A percentile compares a stretch with the other conserved stretches of the same genome.
phyloP scores from a whole-genome alignment of 30 jellyfish, hydroid and myxozoan species.

The Nemopilema nomurai region DNA sequence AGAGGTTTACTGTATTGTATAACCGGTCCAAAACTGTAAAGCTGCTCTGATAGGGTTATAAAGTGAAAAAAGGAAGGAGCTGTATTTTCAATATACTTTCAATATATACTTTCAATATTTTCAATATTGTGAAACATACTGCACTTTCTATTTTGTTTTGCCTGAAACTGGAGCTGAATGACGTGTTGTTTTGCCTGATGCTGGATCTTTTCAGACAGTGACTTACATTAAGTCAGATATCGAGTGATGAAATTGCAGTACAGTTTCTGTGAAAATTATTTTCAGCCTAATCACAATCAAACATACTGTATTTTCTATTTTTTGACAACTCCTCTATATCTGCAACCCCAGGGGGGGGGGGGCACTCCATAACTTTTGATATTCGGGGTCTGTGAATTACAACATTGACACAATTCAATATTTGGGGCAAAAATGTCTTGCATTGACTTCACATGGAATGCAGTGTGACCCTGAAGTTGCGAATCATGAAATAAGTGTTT shows the following conservation, averaged over 20 bases:
- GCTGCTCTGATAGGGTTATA: neutral
- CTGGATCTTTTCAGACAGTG: slow-evolving; percentile 11
- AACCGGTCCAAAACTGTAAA: neutral
- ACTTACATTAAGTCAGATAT: neutral
- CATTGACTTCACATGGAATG: slow-evolving; percentile 21
- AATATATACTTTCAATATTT: neutral
- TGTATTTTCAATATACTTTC: neutral
- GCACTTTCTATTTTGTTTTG: neutral
- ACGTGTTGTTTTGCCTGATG: slow-evolving; percentile 2
- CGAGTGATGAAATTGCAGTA: neutral
- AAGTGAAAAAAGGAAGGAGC: neutral
- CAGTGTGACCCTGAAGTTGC: slow-evolving; percentile 10
- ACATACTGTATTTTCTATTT: neutral
- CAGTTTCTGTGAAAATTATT: neutral
- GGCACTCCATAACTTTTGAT: neutral
- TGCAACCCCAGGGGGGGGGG: neutral
- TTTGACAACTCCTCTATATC: neutral
- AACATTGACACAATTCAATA: neutral
- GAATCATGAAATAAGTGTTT: slow-evolving; percentile 17
- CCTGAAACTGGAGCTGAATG: neutral
- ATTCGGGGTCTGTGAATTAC: neutral
- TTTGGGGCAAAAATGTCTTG: slow-evolving; percentile 10
- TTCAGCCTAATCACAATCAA: neutral
- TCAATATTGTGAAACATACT: neutral
- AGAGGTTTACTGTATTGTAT: neutral